Conservation (phyloP, 2,797 vertebrate genomes). For the Heterohyrax brucei region DNA sequence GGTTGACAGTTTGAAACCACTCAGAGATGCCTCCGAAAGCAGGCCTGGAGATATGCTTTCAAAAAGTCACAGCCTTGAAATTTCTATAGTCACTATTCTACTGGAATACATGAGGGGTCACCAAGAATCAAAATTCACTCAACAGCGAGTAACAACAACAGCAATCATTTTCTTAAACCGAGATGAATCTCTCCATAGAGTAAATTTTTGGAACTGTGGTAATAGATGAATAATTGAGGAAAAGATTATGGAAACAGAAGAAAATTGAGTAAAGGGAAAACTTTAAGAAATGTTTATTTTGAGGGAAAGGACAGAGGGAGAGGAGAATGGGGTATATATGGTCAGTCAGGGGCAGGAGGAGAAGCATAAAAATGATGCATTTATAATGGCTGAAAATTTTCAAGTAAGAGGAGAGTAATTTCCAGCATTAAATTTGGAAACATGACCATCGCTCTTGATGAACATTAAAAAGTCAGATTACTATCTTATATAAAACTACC, state of each 20-base stretch:
- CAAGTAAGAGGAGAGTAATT: not conserved
- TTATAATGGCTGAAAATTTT: not conserved
- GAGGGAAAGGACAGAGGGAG: not conserved
- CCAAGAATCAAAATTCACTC: not conserved
- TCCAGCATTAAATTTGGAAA: constrained; percentile 16
- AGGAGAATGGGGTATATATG: not conserved
- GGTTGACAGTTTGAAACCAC: not conserved
- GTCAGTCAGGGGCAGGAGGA: not conserved
- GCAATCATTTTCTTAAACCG: not conserved
- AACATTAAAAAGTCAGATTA: not conserved
- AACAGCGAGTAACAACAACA: not conserved
- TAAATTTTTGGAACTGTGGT: not conserved
- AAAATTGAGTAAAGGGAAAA: constrained; percentile 6
- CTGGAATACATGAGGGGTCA: not conserved
- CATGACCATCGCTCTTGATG: not conserved
- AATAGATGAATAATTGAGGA: not conserved
- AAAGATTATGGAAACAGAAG: not conserved
- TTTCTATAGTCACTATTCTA: not conserved
- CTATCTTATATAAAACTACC: not conserved
- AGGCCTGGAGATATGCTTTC: not conserved
- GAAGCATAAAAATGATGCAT: not conserved
- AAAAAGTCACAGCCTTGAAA: not conserved
- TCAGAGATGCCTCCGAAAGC: no score
- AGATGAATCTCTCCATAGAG: not conserved
- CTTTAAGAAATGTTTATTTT: not conserved